These are phyloP conservation scores for Gyps fulvus DNA, from an alignment of 2,113 vertebrate genomes.

Conservation along the genomic window DNA sequence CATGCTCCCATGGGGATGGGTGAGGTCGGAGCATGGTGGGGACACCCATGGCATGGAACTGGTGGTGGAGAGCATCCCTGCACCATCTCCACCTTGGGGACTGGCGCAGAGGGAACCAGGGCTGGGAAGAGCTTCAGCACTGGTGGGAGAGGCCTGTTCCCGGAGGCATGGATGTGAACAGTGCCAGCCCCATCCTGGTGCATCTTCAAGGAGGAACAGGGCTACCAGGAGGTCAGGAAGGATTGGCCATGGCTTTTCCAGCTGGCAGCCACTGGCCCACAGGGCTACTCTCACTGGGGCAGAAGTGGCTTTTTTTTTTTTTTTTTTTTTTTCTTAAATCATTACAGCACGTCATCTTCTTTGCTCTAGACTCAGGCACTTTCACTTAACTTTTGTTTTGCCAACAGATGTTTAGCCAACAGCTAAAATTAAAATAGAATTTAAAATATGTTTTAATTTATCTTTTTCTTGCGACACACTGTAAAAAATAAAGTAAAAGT, in stretches of 20 bases:
- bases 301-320: too few species aligned
- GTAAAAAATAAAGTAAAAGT: not conserved
- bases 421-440: not conserved
- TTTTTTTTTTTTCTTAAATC: not conserved
- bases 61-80: not conserved
- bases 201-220: not conserved
- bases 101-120: fast-evolving
- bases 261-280: fast-evolving
- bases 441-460: not conserved
- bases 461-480: not conserved
- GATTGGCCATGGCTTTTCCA: not conserved
- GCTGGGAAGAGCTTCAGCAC: not conserved
- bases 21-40: not conserved
- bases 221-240: not conserved
- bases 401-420: not conserved
- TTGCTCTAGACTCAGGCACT: not conserved
- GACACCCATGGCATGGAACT: fast-evolving
- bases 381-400: not conserved
- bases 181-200: not conserved
- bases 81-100: not conserved
- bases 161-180: fast-evolving
- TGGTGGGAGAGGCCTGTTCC: fast-evolving
- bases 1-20: not conserved
- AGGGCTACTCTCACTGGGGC: too few species aligned
- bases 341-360: not conserved